Base-by-base conservation (phyloP, 2,888 invertebrate genomes). In the Ecliptopera silaceata region DNA sequence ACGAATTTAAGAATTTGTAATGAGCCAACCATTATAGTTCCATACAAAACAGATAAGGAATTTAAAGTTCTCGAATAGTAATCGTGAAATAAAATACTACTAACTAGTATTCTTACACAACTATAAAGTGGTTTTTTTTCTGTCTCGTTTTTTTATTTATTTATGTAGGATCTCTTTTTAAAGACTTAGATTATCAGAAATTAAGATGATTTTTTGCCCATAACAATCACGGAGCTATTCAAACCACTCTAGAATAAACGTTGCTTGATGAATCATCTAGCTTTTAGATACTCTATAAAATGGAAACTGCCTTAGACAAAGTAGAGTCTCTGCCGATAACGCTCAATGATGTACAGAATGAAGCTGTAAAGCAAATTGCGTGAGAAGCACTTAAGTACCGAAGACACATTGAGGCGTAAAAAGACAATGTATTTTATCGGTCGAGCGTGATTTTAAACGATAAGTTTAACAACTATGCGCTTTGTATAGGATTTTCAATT, bases 381-480 rank as follows among this genome's bases (percentile, higher is more conserved):
- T 63, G 58, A 36, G 65, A 59, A 66, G 62, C 50, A 52, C 44
- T 29, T 20, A 18, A 49, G 46, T 6, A 22, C 41, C 22, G 32
- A n/a, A 45, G 51, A 42, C 56, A 50, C 61, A 56, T 61, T 47
- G 48, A 53, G 22, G 29, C 48, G 46, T 62, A 59, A 58, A 52
- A 38, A 61, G 41, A 73, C 73, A 72, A 61, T 72, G 72, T 72
- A 69, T 68, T 71, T 76, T 72, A 74, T 65, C 51, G 62, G 49
- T 53, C 44, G 42, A 61, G 38, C 65, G 68, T 68, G 67, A 69
- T 69, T 69, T 64, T 66, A 62, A 69, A 69, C 61, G 53, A 62
- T 66, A 63, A 45, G 44, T 55, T 43, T 53, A 44, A 52, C 51
- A 59, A 48, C 44, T 31, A 29, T 17, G 18, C 29, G n/a, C 18